Base-by-base conservation (phyloP, 2,113 vertebrate genomes). In the Rhinoderma darwinii region DNA sequence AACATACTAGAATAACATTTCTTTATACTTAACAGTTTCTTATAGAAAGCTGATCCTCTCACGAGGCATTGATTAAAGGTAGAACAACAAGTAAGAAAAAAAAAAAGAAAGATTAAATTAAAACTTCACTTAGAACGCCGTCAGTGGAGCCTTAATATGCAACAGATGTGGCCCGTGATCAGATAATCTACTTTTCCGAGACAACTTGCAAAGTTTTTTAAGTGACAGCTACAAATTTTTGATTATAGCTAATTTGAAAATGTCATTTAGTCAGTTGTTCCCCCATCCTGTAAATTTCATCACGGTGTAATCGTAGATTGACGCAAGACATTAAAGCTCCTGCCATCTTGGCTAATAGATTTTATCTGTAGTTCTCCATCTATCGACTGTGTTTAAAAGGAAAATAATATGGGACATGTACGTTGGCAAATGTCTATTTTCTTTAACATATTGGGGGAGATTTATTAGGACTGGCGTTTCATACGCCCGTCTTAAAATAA, bases 1-100 rank as follows among this genome's bases (percentile, higher is more conserved):
- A 98, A 98, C 97, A 98, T 93, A 91, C 95, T 97, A 94, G 96
- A 98, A 97, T 98, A 99, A 98, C 97, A 97, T 97, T 97, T 96
- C 96, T 96, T 96, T 97, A 95, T 94, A 95, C 96, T 96, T 96
- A 96, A 96, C 96, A 96, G 96, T 99, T 98, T 97, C 95, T 95
- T 93, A 95, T 92, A 94, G 97, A 98, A 98, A 99, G 93, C 90
- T 92, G 97, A 98, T 98, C 97, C 96, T 96, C 96, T 96, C 96
- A 95, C 90, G 89, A 98, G 97, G 94, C 96, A 95, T 95, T 97
- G 96, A 97, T 97, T 97, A 97, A 98, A 98, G 96, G 96, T 98
- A 95, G 96, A 97, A 97, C 97, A 97, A 97, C 96, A 97, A 98
- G 97, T 96, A 96, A 96, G 94, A 17, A 95, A 6, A 8, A 41